Evolutionary conservation across 1,140 invertebrate genomes (phyloP).

Genomic region (Cydia amplana): DNA sequence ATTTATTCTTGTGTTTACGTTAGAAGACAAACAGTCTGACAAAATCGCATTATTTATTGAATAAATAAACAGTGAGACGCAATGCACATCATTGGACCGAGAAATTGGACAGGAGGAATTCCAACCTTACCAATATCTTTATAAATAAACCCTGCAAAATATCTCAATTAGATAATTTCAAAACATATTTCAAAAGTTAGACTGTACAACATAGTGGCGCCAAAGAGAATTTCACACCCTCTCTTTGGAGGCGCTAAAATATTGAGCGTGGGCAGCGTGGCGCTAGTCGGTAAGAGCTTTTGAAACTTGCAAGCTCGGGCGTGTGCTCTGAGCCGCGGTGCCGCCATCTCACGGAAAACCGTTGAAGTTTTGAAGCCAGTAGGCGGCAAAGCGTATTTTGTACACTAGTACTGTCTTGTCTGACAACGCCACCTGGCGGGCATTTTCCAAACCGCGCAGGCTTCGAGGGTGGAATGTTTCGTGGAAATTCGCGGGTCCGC

Average conservation of each 20-base stretch:
- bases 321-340: slow-evolving; percentile 33
- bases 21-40: too few species aligned
- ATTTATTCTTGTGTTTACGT: too few species aligned
- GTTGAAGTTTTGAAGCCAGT: slow-evolving; percentile 43
- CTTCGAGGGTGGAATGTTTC: slow-evolving; percentile 42
- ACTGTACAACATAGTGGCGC: background rate
- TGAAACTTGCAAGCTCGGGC: slow-evolving; percentile 17
- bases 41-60: too few species aligned
- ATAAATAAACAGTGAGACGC: too few species aligned
- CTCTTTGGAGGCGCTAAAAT: too few species aligned
- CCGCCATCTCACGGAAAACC: slow-evolving; percentile 57
- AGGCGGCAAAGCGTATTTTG: slow-evolving; percentile 33
- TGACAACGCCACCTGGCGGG: slow-evolving; percentile 60
- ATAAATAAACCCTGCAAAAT: too few species aligned
- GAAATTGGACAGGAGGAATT: too few species aligned
- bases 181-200: background rate
- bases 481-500: slow-evolving; percentile 48
- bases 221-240: too few species aligned
- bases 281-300: background rate
- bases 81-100: too few species aligned
- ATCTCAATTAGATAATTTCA: too few species aligned
- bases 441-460: slow-evolving; percentile 60
- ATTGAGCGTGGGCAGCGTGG: slow-evolving; percentile 19
- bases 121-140: too few species aligned
- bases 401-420: background rate